Conservation (phyloP, 2,797 vertebrate genomes). For the Anolis apletophallus region DNA sequence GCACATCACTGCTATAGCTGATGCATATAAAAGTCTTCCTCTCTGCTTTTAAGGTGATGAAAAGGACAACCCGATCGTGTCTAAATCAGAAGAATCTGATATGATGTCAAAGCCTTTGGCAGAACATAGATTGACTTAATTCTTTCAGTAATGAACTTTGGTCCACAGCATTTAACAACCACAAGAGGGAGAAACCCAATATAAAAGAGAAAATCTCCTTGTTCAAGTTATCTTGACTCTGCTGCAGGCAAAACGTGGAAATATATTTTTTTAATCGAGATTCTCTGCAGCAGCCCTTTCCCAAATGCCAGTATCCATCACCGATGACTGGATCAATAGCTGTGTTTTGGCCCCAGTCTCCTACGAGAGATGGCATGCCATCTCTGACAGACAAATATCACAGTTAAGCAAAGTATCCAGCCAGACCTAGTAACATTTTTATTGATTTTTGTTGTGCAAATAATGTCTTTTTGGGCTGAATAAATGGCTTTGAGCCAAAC, state of each 20-base stretch:
- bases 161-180: constrained; percentile 80
- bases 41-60: constrained; percentile 73
- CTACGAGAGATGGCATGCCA: constrained; percentile 97
- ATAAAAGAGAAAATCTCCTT: constrained; percentile 80
- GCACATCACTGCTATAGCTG: constrained; percentile 55
- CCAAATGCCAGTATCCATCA: constrained; percentile 98
- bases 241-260: constrained; percentile 85
- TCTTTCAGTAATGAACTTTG: constrained; percentile 84
- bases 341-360: constrained; percentile 96
- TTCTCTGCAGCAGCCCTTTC: constrained; percentile 83
- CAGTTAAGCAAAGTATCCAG: constrained; percentile 94
- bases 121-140: constrained; percentile 84
- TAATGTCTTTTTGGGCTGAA: constrained; percentile 99
- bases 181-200: constrained; percentile 80
- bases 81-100: constrained; percentile 78
- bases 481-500: constrained; percentile 99
- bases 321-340: constrained; percentile 98
- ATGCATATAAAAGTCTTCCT: constrained; percentile 67
- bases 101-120: constrained; percentile 81
- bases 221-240: constrained; percentile 79
- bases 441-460: constrained; percentile 98
- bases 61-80: constrained; percentile 76
- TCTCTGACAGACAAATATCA: constrained; percentile 99
- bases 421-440: constrained; percentile 95
- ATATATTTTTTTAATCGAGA: constrained; percentile 85